Base-by-base conservation (phyloP, 2,888 invertebrate genomes). In the Dendrolimus houi region DNA sequence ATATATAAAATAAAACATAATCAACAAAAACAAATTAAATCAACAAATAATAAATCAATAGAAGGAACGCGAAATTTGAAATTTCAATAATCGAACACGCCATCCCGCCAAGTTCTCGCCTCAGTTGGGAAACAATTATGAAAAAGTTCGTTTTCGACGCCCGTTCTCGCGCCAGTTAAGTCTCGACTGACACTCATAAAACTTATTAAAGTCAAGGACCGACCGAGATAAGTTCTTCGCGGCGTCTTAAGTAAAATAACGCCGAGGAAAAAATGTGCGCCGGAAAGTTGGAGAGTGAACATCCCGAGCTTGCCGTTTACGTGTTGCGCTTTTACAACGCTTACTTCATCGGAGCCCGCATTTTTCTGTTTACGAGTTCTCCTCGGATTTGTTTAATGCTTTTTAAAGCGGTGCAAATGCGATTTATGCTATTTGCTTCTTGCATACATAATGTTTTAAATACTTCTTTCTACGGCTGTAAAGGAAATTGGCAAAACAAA, bases 171-270 rank as follows among this genome's bases (percentile, higher is more conserved):
- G 82, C 81, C 87, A 83, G 87, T 87, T 87, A 85, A 85, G 84
- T 85, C 85, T 76, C 85, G 85, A 81, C 87, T 86, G 87, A 87
- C 88, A 86, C 87, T 89, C 88, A 87, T 88, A 87, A 89, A 89
- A 90, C 88, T 90, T 89, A 89, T 89, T 89, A 88, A 89, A 89
- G 89, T 89, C 89, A 89, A 89, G 88, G 87, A 89, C 89, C 86
- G 86, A 78, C 85, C 86, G 85, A 88, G 89, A 87, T 88, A 89
- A 88, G 86, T 88, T 90, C 81, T 80, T 79, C 85, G 76, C 70
- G 74, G 79, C 79, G 85, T 85, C 88, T 88, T 89, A 87, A 88
- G 89, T 90, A 88, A 90, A 89, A 90, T 88, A 88, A 87, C 85
- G 87, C 75, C 71, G 81, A 73, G 73, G 82, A 87, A 88, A 87